These are phyloP conservation scores for Philonicus albiceps DNA, from an alignment of 2,888 invertebrate genomes.

Conservation along the genomic window DNA sequence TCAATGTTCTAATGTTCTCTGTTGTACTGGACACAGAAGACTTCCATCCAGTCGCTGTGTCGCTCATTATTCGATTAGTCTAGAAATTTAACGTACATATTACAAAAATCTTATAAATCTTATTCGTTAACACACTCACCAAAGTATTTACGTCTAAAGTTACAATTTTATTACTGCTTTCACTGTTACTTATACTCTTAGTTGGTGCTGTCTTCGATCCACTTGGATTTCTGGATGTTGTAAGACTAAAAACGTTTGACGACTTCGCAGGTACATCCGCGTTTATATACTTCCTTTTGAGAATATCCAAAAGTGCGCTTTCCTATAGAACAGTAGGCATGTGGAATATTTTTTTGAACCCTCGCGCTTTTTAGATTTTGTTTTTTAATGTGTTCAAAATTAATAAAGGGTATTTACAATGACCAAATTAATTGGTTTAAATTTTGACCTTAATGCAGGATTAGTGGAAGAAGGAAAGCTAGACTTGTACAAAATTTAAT, in stretches of 20 bases:
- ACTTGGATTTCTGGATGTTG: conserved; percentile 51
- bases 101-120: not conserved
- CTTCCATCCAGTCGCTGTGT: not conserved
- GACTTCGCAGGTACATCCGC: conserved; percentile 51
- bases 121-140: conserved; percentile 62
- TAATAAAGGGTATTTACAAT: not conserved
- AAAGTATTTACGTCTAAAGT: conserved; percentile 71
- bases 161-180: conserved; percentile 64
- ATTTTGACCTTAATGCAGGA: not conserved
- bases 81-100: not conserved
- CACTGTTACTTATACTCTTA: conserved; percentile 68
- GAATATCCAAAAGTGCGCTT: conserved; percentile 51
- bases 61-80: conserved; percentile 17
- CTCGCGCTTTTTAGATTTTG: not conserved
- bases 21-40: conserved; percentile 1
- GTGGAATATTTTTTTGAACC: not conserved
- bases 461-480: not conserved
- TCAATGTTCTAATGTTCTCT: conserved; percentile 53
- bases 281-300: conserved; percentile 53
- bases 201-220: conserved; percentile 56
- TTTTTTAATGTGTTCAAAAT: not conserved
- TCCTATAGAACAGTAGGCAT: conserved; percentile 50
- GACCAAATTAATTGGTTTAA: not conserved
- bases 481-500: not conserved
- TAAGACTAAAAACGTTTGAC: conserved; percentile 54